Conservation (phyloP, 2,888 invertebrate genomes). For the Dioctria linearis region DNA sequence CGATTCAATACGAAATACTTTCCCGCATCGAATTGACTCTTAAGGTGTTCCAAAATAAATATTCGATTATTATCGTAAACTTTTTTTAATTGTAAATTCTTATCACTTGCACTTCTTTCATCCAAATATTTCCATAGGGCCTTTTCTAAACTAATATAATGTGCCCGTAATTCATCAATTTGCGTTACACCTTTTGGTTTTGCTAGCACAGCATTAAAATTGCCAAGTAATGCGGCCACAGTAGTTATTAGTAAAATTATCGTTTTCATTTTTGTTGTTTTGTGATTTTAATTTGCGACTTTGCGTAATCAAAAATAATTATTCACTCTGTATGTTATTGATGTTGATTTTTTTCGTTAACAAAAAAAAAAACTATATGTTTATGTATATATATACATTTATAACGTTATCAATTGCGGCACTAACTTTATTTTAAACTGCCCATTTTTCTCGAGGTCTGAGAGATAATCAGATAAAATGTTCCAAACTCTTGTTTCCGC, state of each 20-base stretch:
- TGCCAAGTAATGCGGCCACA: conserved; percentile 9
- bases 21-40: conserved; percentile 60
- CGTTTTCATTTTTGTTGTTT: conserved; percentile 7
- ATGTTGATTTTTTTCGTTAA: too few relatives aligned
- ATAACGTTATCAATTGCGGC: too few relatives aligned
- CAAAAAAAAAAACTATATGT: too few relatives aligned
- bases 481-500: too few relatives aligned
- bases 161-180: conserved; percentile 76
- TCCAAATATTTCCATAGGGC: conserved; percentile 67
- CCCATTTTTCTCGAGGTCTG: too few relatives aligned
- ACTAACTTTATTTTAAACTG: too few relatives aligned
- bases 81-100: conserved; percentile 65
- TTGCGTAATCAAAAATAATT: neutral
- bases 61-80: conserved; percentile 67
- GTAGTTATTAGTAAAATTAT: neutral
- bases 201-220: conserved; percentile 37
- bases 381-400: too few relatives aligned
- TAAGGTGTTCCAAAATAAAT: conserved; percentile 62
- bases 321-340: too few relatives aligned
- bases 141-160: conserved; percentile 75
- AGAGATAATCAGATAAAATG: too few relatives aligned
- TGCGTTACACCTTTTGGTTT: conserved; percentile 61
- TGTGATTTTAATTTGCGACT: conserved; percentile 1
- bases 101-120: conserved; percentile 60
- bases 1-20: conserved; percentile 67